phyloP scores from a whole-genome alignment of 1,140 invertebrate genomes.

The Monochamus saltuarius region DNA sequence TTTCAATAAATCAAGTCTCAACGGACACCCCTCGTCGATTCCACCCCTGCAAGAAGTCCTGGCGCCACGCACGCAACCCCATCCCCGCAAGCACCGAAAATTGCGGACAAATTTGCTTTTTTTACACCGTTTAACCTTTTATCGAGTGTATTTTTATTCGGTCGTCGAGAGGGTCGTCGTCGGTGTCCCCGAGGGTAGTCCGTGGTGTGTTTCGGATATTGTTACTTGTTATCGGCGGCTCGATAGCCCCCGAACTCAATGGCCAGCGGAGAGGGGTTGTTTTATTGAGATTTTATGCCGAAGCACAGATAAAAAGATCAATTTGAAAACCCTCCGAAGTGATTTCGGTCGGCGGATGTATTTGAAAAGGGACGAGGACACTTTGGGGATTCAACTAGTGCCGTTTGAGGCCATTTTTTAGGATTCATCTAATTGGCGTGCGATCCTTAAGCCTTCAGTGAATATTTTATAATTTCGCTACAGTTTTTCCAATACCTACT shows the following conservation, averaged over 20 bases:
- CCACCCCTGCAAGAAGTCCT: no score
- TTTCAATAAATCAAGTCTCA: no score
- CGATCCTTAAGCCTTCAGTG: no score
- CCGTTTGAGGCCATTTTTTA: neutral
- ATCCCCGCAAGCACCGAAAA: constrained; percentile 13
- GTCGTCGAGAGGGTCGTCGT: constrained; percentile 18
- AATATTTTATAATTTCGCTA: no score
- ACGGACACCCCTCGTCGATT: no score
- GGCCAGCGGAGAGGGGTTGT: constrained; percentile 31
- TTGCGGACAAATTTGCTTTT: constrained; percentile 31
- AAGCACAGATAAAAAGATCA: constrained; percentile 33
- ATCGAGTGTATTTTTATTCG: constrained; percentile 35
- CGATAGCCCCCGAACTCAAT: constrained; percentile 28
- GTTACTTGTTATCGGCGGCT: constrained; percentile 31
- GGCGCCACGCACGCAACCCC: no score
- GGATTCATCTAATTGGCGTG: no score
- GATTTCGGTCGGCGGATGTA: constrained; percentile 17
- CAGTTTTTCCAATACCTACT: no score
- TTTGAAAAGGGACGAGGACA: constrained; percentile 5
- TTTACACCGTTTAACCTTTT: constrained; percentile 39
- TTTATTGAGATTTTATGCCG: constrained; percentile 35
- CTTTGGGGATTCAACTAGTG: constrained; percentile 23
- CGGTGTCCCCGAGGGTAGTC: constrained; percentile 31
- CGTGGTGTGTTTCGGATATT: constrained; percentile 25
- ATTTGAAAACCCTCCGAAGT: constrained; percentile 24